Evolutionary conservation across 2,888 invertebrate genomes (phyloP).

Genomic region (Synanthedon vespiformis): DNA sequence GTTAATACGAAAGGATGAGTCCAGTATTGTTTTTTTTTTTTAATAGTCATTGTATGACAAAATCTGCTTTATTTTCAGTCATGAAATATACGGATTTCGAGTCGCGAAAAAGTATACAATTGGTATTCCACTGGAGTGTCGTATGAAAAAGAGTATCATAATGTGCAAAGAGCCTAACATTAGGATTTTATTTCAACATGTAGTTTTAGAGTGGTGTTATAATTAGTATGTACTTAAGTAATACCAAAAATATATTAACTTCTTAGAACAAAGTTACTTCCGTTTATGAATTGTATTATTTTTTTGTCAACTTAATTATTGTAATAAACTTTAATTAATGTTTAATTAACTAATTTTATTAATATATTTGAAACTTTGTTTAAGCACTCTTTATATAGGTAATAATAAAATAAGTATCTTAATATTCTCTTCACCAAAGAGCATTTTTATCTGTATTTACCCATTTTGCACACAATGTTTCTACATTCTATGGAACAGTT

Average conservation of each 20-base stretch:
- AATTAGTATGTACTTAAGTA: constrained; percentile 60
- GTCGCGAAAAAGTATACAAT: no score
- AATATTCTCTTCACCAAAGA: constrained; percentile 50
- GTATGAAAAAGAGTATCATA: no score
- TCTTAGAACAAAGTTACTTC: constrained; percentile 48
- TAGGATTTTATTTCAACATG: constrained; percentile 39
- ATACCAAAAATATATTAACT: constrained; percentile 43
- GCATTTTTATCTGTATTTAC: not conserved
- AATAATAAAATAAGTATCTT: not conserved
- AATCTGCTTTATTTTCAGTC: no score
- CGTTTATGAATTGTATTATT: constrained; percentile 6
- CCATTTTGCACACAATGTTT: not conserved
- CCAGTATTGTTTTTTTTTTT: no score
- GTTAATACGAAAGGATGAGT: no score
- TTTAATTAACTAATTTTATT: constrained; percentile 11
- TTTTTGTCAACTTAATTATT: constrained; percentile 4
- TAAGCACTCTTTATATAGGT: not conserved
- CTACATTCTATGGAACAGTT: no score
- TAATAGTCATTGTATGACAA: no score
- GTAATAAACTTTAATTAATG: not conserved
- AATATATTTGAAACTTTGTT: constrained; percentile 31
- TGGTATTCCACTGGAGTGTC: no score
- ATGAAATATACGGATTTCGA: no score
- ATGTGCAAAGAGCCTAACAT: no score
- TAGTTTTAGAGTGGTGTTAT: constrained; percentile 42